These are phyloP conservation scores for Conus betulinus DNA, from an alignment of 1,140 invertebrate species.

Conservation along the genomic window DNA sequence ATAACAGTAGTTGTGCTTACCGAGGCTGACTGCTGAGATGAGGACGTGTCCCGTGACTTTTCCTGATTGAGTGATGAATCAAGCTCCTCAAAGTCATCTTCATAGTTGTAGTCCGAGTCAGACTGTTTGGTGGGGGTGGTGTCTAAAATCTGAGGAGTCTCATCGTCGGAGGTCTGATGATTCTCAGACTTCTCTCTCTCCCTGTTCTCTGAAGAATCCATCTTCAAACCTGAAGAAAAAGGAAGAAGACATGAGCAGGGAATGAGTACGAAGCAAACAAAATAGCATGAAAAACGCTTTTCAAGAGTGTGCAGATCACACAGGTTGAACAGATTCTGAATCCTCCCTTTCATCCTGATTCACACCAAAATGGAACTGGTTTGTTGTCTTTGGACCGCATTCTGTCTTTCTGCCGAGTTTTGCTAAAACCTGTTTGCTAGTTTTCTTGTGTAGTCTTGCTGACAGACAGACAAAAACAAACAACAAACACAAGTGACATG, in stretches of 20 bases:
- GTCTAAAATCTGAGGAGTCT: background rate
- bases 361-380: too few relatives aligned
- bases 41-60: background rate
- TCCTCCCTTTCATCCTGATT: too few relatives aligned
- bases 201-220: constrained; percentile 7
- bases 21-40: background rate
- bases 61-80: constrained; percentile 15
- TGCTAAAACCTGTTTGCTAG: too few relatives aligned
- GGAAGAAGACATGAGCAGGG: background rate
- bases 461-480: too few relatives aligned
- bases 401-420: too few relatives aligned
- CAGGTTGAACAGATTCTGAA: too few relatives aligned
- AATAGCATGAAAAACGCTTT: too few relatives aligned
- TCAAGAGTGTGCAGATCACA: too few relatives aligned
- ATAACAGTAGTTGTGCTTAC: too few relatives aligned
- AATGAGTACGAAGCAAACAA: background rate
- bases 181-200: constrained; percentile 1
- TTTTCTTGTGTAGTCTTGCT: too few relatives aligned
- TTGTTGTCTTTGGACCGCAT: too few relatives aligned
- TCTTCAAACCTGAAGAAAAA: constrained; percentile 14
- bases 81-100: constrained; percentile 31
- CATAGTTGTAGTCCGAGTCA: constrained; percentile 14
- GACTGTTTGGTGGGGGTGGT: constrained; percentile 15
- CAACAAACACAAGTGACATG: too few relatives aligned
- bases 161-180: background rate